phyloP scores from a whole-genome alignment of 2,888 invertebrate species.

The Aphidius colemani region DNA sequence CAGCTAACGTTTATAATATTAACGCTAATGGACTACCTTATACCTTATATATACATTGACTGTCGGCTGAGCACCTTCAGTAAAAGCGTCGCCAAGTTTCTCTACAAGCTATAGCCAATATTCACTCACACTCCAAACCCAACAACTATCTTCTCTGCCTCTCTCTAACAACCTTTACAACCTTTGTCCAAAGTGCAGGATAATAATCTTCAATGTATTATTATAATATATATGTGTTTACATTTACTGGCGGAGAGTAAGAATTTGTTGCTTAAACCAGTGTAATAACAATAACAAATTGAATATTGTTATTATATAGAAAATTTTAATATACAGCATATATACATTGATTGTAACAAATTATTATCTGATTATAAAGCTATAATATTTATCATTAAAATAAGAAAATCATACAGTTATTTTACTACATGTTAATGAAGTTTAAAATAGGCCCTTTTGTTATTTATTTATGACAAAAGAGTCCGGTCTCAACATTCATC shows the following conservation, averaged over 20 bases:
- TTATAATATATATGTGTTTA: constrained; percentile 59
- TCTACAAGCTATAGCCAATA: constrained; percentile 31
- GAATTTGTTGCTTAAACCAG: constrained; percentile 18
- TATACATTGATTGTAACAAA: too few relatives aligned
- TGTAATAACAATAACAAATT: constrained; percentile 29
- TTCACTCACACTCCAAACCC: constrained; percentile 9
- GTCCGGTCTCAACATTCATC: too few relatives aligned
- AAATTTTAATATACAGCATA: constrained; percentile 11
- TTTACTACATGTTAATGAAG: too few relatives aligned
- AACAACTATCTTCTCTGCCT: constrained; percentile 25
- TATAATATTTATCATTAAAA: too few relatives aligned
- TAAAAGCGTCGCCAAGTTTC: constrained; percentile 25
- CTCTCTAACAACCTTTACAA: constrained; percentile 22
- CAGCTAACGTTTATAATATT: constrained; percentile 61
- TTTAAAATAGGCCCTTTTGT: too few relatives aligned
- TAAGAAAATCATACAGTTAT: too few relatives aligned
- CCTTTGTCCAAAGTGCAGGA: constrained; percentile 35
- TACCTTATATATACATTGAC: constrained; percentile 52
- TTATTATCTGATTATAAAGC: too few relatives aligned
- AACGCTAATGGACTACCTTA: constrained; percentile 61
- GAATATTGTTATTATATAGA: constrained; percentile 15
- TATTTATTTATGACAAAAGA: too few relatives aligned
- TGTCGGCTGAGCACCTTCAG: constrained; percentile 11
- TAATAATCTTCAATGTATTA: constrained; percentile 58
- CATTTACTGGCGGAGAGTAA: constrained; percentile 37